A percentile compares a stretch with the other conserved stretches of the same genome.
Conservation (phyloP, 2,888 invertebrate species). For the Nebria salina region DNA sequence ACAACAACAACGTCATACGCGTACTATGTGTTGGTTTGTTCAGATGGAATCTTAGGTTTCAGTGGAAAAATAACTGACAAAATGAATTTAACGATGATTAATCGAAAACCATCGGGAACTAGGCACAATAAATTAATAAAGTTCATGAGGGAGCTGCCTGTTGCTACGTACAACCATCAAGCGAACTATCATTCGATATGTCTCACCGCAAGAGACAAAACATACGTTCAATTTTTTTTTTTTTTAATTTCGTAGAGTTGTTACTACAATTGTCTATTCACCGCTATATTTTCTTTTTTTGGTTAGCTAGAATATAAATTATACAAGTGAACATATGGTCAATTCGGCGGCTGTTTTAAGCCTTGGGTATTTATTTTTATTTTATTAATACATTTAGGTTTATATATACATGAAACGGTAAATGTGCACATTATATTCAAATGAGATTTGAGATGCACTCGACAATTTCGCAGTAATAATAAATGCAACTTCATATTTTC, state of each 20-base stretch:
- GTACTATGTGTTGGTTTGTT: constrained; percentile 57
- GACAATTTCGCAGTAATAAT: background rate
- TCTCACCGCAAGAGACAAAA: background rate
- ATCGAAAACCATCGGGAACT: constrained; percentile 56
- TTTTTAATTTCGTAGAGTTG: background rate
- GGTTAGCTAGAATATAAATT: background rate
- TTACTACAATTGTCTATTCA: background rate
- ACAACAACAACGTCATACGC: constrained; percentile 56
- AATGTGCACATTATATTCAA: background rate
- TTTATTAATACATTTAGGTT: background rate
- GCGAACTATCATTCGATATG: constrained; percentile 1
- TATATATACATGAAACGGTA: no score
- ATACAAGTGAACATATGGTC: background rate
- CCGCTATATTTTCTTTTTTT: background rate
- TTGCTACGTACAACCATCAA: background rate
- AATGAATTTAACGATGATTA: constrained; percentile 61
- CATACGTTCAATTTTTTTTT: background rate
- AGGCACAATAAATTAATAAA: constrained; percentile 56
- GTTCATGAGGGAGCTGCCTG: constrained; percentile 8
- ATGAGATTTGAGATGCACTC: background rate
- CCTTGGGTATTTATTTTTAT: background rate
- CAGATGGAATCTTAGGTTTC: constrained; percentile 55
- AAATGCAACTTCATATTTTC: background rate
- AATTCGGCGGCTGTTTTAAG: background rate
- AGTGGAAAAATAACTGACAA: constrained; percentile 56